These are phyloP conservation scores for Cheilosia vernalis DNA, from an alignment of 2,888 invertebrate genomes.

Conservation along the genomic window DNA sequence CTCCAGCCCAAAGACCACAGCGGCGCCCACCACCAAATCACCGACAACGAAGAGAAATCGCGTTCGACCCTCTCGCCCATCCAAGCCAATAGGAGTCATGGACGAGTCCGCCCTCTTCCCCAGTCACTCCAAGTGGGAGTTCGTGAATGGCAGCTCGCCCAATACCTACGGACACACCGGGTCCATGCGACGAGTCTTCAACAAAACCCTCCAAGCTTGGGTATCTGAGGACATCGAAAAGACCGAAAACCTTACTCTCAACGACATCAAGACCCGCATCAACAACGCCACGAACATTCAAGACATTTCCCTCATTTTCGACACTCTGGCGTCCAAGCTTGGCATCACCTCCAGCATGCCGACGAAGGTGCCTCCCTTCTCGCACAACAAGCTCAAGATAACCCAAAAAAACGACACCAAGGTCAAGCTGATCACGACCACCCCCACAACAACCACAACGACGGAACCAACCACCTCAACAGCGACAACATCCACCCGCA, in stretches of 20 bases:
- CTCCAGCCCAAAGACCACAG: constrained; percentile 41
- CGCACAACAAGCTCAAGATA: constrained; percentile 81
- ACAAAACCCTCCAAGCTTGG: constrained; percentile 87
- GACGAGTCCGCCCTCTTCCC: constrained; percentile 82
- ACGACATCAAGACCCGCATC: constrained; percentile 80
- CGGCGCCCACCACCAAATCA: constrained; percentile 58
- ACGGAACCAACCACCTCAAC: constrained; percentile 55
- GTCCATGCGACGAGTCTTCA: constrained; percentile 85
- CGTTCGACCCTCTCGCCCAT: constrained; percentile 77
- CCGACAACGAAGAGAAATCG: constrained; percentile 76
- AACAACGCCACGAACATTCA: constrained; percentile 84
- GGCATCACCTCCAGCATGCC: constrained; percentile 82
- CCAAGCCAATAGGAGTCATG: constrained; percentile 78
- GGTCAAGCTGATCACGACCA: constrained; percentile 37
- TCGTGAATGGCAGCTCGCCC: constrained; percentile 84
- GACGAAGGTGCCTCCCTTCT: constrained; percentile 82
- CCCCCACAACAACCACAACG: constrained; percentile 46
- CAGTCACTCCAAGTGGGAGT: constrained; percentile 85
- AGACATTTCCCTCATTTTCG: constrained; percentile 87
- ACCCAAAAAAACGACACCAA: constrained; percentile 78
- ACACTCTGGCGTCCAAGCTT: constrained; percentile 85
- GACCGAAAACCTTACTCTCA: constrained; percentile 79
- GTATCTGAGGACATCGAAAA: constrained; percentile 85
- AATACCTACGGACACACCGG: constrained; percentile 78
- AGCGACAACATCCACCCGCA: constrained; percentile 34